phyloP scores from a whole-genome alignment of 1,140 invertebrate species.

The Catajapyx aquilonaris region DNA sequence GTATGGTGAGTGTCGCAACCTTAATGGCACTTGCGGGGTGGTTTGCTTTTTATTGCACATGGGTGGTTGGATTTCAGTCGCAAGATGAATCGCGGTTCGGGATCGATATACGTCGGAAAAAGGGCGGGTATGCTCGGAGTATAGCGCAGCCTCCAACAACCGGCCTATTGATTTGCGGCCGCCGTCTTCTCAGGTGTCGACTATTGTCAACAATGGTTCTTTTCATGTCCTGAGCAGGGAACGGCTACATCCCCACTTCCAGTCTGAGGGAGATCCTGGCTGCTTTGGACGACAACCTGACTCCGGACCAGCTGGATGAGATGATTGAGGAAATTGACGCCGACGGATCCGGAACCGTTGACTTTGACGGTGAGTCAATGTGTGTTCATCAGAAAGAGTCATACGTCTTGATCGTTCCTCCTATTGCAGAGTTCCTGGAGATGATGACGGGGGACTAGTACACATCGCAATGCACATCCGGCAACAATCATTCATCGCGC shows the following conservation, averaged over 20 bases:
- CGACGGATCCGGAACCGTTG: too few relatives aligned
- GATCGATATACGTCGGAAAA: too few relatives aligned
- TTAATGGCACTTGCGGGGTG: too few relatives aligned
- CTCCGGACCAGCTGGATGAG: conserved; percentile 55
- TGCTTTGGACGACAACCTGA: conserved; percentile 58
- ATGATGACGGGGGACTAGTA: conserved; percentile 28
- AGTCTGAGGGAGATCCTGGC: conserved; percentile 53
- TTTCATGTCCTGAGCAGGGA: conserved; percentile 30
- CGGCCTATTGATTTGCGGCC: conserved; percentile 15
- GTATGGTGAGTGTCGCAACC: too few relatives aligned
- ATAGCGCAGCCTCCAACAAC: conserved; percentile 19
- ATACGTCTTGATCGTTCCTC: too few relatives aligned
- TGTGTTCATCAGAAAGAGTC: too few relatives aligned
- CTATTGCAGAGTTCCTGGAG: conserved; percentile 22
- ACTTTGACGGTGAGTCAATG: too few relatives aligned
- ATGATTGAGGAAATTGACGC: conserved; percentile 70
- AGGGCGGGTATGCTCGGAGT: neutral
- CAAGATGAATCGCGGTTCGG: too few relatives aligned
- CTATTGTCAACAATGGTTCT: conserved; percentile 30
- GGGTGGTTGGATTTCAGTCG: too few relatives aligned
- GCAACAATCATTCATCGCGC: too few relatives aligned
- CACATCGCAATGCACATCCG: conserved; percentile 7
- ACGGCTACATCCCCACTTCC: conserved; percentile 61
- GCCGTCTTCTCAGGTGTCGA: conserved; percentile 20
- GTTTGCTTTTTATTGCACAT: too few relatives aligned